A percentile compares a stretch with the other conserved stretches of the same genome.
These are phyloP conservation scores for Micronycteris hirsuta DNA, from an alignment of 2,113 vertebrate genomes.

Conservation along the genomic window DNA sequence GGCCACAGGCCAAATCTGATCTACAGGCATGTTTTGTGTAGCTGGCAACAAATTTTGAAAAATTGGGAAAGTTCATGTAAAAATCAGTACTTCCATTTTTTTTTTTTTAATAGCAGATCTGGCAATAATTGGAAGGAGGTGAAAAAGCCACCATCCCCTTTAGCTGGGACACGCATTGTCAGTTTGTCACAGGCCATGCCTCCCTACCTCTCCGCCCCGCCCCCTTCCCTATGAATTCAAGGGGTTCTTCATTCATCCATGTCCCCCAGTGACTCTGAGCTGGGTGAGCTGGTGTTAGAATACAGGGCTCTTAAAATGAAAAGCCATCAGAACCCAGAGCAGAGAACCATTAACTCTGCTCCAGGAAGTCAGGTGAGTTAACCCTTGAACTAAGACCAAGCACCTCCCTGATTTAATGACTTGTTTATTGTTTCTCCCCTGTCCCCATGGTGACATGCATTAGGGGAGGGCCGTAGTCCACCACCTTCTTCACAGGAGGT, in stretches of 20 bases:
- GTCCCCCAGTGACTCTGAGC: no score
- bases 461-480: not conserved
- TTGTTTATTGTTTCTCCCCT: not conserved
- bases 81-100: not conserved
- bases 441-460: rapidly evolving
- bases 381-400: not conserved
- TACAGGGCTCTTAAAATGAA: not conserved
- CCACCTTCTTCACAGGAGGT: not conserved
- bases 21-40: not conserved
- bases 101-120: not conserved
- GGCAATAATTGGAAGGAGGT: not conserved
- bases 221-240: not conserved
- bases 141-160: not conserved
- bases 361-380: not conserved
- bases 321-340: not conserved
- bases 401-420: not conserved
- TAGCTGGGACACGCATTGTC: not conserved
- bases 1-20: not conserved
- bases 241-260: not conserved
- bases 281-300: no score
- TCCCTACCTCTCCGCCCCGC: not conserved
- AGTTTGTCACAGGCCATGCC: not conserved
- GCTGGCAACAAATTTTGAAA: not conserved
- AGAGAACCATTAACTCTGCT: not conserved
- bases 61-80: not conserved